Evolutionary conservation across 2,797 vertebrate genomes (phyloP).

Genomic region (Enteromius argenteus): DNA sequence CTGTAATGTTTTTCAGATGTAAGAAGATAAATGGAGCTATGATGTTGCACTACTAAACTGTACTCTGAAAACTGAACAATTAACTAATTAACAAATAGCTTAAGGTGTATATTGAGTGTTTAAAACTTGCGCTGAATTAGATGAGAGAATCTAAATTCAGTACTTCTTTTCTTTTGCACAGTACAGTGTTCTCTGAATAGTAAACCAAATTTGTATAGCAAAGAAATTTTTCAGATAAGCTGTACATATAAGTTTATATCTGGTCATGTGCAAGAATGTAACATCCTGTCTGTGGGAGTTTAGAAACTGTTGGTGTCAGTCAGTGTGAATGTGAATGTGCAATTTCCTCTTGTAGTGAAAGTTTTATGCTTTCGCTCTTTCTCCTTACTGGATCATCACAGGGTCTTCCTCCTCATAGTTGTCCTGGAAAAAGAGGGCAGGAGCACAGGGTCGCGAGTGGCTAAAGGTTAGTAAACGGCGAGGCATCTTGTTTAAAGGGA

Average conservation of each 20-base stretch:
- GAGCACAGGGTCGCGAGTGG: constrained; percentile 29
- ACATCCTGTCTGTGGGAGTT: constrained; percentile 38
- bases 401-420: constrained; percentile 35
- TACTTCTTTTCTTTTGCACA: background rate
- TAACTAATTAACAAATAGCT: background rate
- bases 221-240: background rate
- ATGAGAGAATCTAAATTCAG: background rate
- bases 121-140: background rate
- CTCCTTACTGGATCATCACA: constrained; percentile 28
- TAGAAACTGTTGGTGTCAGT: constrained; percentile 25
- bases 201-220: background rate
- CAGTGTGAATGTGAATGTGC: constrained; percentile 6
- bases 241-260: constrained; percentile 9
- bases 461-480: constrained; percentile 54
- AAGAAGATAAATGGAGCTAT: constrained; percentile 35
- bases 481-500: constrained; percentile 52
- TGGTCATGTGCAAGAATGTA: constrained; percentile 5
- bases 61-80: constrained; percentile 22
- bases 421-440: constrained; percentile 48
- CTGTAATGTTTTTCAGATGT: constrained; percentile 57
- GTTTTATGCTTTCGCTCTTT: constrained; percentile 7
- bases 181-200: background rate
- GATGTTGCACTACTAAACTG: constrained; percentile 31
- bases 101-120: background rate
- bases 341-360: constrained; percentile 35